Evolutionary conservation across 1,140 invertebrate genomes (phyloP).

Genomic region (Drosophila eugracilis): DNA sequence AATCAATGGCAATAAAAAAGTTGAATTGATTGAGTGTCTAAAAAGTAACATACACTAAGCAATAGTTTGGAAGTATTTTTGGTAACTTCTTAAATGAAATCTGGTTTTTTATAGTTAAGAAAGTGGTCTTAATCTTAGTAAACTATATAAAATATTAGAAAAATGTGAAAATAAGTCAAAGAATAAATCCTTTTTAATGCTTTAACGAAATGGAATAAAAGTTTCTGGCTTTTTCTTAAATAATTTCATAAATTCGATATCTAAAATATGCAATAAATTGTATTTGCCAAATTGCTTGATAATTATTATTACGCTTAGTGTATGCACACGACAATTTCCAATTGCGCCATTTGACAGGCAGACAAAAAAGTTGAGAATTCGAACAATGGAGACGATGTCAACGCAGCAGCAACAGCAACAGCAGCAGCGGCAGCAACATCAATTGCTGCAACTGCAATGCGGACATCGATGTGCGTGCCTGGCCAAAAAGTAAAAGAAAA

Average conservation of each 20-base stretch:
- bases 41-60: background rate
- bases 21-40: background rate
- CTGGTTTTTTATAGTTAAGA: too few species aligned
- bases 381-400: conserved; percentile 47
- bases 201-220: too few species aligned
- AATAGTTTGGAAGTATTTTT: background rate
- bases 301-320: conserved; percentile 2
- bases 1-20: background rate
- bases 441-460: conserved; percentile 18
- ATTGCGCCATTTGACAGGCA: conserved; percentile 81
- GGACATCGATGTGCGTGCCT: conserved; percentile 62
- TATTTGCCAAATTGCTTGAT: background rate
- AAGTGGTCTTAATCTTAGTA: too few species aligned
- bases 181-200: too few species aligned
- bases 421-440: conserved; percentile 26
- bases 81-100: too few species aligned
- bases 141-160: too few species aligned
- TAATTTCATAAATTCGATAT: too few species aligned
- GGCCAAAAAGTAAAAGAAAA: conserved; percentile 3
- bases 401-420: conserved; percentile 24
- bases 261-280: background rate
- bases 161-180: too few species aligned
- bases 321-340: conserved; percentile 48
- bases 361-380: conserved; percentile 47
- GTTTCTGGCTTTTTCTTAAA: too few species aligned